Base-by-base conservation (phyloP, 2,113 vertebrate species). In the Malurus alboscapulatus region DNA sequence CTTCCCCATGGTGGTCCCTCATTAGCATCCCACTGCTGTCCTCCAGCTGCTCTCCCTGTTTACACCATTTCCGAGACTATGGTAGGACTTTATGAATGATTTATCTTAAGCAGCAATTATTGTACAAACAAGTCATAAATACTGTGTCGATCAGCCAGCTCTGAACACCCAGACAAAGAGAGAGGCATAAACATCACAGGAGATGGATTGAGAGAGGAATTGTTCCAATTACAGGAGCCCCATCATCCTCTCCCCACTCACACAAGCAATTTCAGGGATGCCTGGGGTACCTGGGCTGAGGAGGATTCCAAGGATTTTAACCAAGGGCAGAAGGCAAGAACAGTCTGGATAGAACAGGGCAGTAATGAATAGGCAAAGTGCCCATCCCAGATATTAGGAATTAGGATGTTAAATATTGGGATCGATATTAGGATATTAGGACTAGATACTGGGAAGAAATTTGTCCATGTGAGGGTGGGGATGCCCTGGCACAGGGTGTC, bases 11-110 rank as follows among this genome's bases (percentile, higher is more conserved):
- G 82, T 91, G 54, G 71, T 94, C 92, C 67, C 71, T 96, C 92
- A 96, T 96, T 95, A 96, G 47, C 82, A 90, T 73, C 94, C 75
- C 53, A 50, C 90, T 84, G 89, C 81, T 94, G 73, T 91, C 82
- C 82, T 94, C 93, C 94, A 93, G 82, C 90, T 95, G 90, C 92
- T 95, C 73, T 76, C 82, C 82, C 62, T 87, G 62, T 82, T 95
- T 75, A 63, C 54, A 57, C 74, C 78, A 24, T 76, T 82, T 83
- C 66, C 59, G 79, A 50, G 85, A 14, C 54, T 24, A 1, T 26
- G n/a, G 58, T 36, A 45, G 84, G 82, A 94, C 90, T 93, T 95
- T 34, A 94, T 94, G 84, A 96, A 96, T 96, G 92, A 96, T 96
- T 95, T 96, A 94, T 96, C 90, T 80, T 83, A 62, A 85, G 94